phyloP scores from a whole-genome alignment of 1,140 invertebrate genomes.

The Drosophila kanapiae region DNA sequence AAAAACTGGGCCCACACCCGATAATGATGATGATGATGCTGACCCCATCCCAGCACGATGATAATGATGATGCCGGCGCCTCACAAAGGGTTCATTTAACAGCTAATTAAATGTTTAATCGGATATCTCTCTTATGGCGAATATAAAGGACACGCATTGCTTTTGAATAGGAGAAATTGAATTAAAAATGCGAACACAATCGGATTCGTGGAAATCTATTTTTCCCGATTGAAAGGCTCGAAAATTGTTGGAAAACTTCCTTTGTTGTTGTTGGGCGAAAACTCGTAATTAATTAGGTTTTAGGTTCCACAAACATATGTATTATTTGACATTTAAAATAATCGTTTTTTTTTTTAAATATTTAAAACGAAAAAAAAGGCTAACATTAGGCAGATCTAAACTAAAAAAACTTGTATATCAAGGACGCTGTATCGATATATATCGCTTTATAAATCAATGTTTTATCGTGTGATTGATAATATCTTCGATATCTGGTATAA shows the following conservation, averaged over 20 bases:
- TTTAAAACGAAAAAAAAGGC: neutral
- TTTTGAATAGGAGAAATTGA: constrained; percentile 8
- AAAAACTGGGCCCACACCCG: neutral
- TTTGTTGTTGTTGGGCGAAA: neutral
- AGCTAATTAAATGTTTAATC: constrained; percentile 76
- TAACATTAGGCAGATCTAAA: neutral
- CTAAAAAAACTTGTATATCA: too few species aligned
- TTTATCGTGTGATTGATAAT: too few species aligned
- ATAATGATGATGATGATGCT: constrained; percentile 19
- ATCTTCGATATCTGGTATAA: too few species aligned
- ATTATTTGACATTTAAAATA: too few species aligned
- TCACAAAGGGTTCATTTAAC: constrained; percentile 66
- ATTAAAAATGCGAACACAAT: constrained; percentile 17
- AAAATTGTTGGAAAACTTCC: neutral
- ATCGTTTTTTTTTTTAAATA: neutral
- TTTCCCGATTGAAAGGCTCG: neutral
- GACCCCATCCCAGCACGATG: neutral
- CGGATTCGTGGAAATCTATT: constrained; percentile 4
- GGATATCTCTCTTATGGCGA: constrained; percentile 44
- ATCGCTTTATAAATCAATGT: too few species aligned
- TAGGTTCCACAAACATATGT: too few species aligned
- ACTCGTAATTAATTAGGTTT: constrained; percentile 13
- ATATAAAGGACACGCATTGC: constrained; percentile 29
- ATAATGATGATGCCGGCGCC: neutral
- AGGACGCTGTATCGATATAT: too few species aligned